Evolutionary conservation across 2,113 vertebrate species (phyloP).

Genomic region (Butorides virescens): DNA sequence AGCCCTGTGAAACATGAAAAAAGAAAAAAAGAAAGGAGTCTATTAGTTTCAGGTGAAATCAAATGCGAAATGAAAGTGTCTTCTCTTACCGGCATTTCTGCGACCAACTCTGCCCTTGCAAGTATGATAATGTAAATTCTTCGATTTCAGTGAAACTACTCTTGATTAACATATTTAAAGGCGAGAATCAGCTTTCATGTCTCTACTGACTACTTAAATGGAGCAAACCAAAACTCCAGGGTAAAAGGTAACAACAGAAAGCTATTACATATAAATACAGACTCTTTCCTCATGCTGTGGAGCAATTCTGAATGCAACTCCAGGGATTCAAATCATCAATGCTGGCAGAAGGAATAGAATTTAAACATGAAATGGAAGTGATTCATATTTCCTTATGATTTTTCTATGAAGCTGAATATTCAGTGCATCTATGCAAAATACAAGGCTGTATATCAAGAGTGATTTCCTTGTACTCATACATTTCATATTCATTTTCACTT

Average conservation of each 20-base stretch:
- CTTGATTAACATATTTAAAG: conserved; percentile 22
- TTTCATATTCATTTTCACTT: background rate
- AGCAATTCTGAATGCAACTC: conserved; percentile 21
- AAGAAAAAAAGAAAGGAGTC: background rate
- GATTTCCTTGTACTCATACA: background rate
- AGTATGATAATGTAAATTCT: background rate
- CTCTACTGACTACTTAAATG: background rate
- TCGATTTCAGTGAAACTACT: background rate
- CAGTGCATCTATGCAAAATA: background rate
- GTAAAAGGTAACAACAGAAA: conserved; percentile 42
- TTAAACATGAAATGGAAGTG: background rate
- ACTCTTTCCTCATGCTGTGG: background rate
- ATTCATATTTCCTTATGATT: conserved; percentile 33
- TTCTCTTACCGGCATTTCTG: background rate
- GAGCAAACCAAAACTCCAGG: background rate
- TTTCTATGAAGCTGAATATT: conserved; percentile 11
- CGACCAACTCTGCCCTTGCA: background rate
- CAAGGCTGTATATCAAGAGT: background rate
- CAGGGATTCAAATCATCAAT: conserved; percentile 3
- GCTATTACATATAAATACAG: background rate
- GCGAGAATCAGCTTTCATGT: background rate
- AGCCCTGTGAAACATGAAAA: conserved; percentile 78
- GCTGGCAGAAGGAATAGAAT: background rate
- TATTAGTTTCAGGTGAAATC: conserved; percentile 18
- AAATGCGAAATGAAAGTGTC: background rate